Percentiles rank a stretch among this genome's conserved stretches.
phyloP scores from a whole-genome alignment of 2,888 invertebrate species.

The Polymixis lichenea region DNA sequence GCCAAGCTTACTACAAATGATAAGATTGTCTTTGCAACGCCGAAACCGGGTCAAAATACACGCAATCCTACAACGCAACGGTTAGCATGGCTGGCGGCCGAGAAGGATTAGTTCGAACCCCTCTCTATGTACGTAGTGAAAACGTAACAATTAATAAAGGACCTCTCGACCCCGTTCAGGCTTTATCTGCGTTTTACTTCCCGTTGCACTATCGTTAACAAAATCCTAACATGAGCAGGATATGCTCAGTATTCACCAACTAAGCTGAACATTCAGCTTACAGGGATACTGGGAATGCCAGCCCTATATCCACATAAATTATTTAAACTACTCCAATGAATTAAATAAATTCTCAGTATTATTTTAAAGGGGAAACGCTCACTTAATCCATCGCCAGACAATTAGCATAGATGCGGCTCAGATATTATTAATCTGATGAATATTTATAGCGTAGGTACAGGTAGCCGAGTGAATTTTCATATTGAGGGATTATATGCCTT shows the following conservation, averaged over 20 bases:
- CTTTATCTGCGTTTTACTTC: too few species aligned
- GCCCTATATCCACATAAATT: background rate
- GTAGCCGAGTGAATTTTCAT: constrained; percentile 57
- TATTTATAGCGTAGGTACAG: constrained; percentile 52
- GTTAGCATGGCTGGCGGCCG: background rate
- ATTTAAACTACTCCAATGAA: constrained; percentile 3
- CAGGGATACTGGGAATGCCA: background rate
- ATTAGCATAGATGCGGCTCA: constrained; percentile 49
- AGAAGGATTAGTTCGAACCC: too few species aligned
- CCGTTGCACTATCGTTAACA: background rate
- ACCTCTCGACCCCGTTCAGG: too few species aligned
- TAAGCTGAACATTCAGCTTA: background rate
- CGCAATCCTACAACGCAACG: too few species aligned
- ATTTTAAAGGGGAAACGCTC: constrained; percentile 38
- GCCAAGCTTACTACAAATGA: too few species aligned
- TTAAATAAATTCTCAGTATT: constrained; percentile 17
- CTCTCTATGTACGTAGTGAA: background rate
- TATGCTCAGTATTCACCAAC: background rate
- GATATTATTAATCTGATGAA: constrained; percentile 55
- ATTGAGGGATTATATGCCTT: constrained; percentile 55
- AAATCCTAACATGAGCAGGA: background rate
- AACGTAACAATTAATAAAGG: too few species aligned
- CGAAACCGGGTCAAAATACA: too few species aligned
- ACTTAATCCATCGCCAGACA: constrained; percentile 39
- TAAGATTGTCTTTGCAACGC: background rate